Percentiles rank a stretch among this genome's conserved stretches.
Conservation (phyloP, 2,113 vertebrate species). For the Ranitomeya imitator region DNA sequence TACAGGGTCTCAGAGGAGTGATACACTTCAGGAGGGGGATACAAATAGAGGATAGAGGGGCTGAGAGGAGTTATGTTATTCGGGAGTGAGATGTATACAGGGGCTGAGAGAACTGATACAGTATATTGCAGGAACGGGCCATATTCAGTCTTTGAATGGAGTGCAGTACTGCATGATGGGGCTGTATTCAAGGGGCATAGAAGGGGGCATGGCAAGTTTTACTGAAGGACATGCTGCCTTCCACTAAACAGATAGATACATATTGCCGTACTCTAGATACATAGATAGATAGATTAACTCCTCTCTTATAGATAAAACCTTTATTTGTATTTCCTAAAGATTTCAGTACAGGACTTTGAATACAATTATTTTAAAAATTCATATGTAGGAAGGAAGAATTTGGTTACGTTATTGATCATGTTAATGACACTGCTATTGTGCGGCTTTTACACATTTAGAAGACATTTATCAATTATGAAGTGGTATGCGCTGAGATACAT, state of each 20-base stretch:
- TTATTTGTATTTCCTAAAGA: neutral
- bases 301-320: neutral
- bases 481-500: slow-evolving; percentile 34
- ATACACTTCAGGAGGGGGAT: no score
- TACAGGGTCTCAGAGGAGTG: no score
- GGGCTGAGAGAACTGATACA: no score
- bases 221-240: no score
- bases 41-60: no score
- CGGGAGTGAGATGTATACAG: no score
- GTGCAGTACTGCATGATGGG: no score
- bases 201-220: no score
- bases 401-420: slow-evolving; percentile 10
- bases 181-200: no score
- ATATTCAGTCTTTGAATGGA: no score
- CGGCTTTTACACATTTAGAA: slow-evolving; percentile 16
- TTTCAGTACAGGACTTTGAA: neutral
- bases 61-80: no score
- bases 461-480: slow-evolving; percentile 42
- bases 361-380: neutral
- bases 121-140: no score
- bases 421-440: neutral
- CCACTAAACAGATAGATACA: neutral
- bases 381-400: neutral
- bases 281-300: neutral
- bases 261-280: neutral